A percentile compares a stretch with the other conserved stretches of the same genome.
Conservation (phyloP, 2,797 vertebrate genomes). For the Hipposideros larvatus region DNA sequence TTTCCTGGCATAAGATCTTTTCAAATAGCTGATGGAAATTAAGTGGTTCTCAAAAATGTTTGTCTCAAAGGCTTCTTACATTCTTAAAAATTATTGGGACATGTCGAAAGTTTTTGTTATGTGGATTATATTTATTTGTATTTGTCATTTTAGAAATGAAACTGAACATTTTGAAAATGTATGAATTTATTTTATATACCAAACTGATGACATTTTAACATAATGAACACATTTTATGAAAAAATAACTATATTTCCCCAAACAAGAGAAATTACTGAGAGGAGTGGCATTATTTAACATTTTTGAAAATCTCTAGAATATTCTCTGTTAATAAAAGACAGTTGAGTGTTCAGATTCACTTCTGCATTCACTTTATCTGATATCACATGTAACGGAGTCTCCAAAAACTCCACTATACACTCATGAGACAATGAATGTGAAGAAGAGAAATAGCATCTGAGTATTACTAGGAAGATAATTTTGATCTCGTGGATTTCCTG, state of each 20-base stretch:
- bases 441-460: conserved; percentile 20
- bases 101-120: background rate
- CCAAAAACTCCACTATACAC: background rate
- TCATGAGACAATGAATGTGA: background rate
- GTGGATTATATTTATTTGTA: background rate
- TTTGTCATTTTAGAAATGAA: conserved; percentile 25
- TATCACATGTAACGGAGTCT: background rate
- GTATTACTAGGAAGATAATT: conserved; percentile 1
- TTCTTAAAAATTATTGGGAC: background rate
- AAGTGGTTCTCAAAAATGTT: background rate
- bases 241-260: conserved; percentile 14
- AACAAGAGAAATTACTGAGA: conserved; percentile 35
- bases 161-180: background rate
- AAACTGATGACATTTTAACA: background rate
- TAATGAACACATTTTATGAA: conserved; percentile 14
- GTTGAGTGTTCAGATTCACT: background rate
- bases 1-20: background rate
- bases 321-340: background rate
- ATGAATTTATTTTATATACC: conserved; percentile 16
- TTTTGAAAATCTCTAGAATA: conserved; percentile 47
- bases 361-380: background rate
- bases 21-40: conserved; percentile 1
- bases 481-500: background rate
- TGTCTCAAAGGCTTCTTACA: background rate
- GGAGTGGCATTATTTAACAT: background rate